Conservation (phyloP, 2,888 invertebrate species). For the Drosophila lutescens region DNA sequence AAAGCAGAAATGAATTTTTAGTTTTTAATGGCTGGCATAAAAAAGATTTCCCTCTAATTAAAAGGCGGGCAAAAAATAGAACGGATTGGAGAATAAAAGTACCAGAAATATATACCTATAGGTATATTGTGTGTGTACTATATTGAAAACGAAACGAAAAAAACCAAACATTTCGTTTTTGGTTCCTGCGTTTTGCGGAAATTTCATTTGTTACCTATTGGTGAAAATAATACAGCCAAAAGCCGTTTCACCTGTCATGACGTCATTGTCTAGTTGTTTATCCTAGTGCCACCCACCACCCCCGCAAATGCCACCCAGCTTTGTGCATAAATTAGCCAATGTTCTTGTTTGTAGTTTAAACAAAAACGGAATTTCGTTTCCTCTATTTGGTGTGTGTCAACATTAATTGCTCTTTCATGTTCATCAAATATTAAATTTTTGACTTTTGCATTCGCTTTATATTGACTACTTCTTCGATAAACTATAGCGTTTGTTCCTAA, state of each 20-base stretch:
- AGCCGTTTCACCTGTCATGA: slow-evolving; percentile 19
- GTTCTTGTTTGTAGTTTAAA: slow-evolving; percentile 9
- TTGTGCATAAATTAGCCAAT: slow-evolving; percentile 31
- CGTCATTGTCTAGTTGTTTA: slow-evolving; percentile 28
- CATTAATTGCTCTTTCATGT: background rate
- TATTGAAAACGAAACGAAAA: slow-evolving; percentile 4
- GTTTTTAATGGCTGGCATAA: slow-evolving; percentile 25
- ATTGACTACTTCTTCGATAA: background rate
- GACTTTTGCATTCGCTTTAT: background rate
- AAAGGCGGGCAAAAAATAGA: slow-evolving; percentile 21
- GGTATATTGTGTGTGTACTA: background rate
- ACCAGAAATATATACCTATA: background rate
- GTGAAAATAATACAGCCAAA: slow-evolving; percentile 12
- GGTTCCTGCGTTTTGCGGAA: slow-evolving; percentile 24
- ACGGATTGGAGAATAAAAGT: background rate
- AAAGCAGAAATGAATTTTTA: slow-evolving; percentile 17
- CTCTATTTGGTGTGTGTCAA: background rate
- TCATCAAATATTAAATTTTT: slow-evolving; percentile 3
- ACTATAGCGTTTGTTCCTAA: background rate
- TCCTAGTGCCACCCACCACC: slow-evolving; percentile 5
- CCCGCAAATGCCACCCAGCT: background rate
- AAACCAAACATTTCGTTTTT: slow-evolving; percentile 13
- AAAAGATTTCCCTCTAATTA: slow-evolving; percentile 25
- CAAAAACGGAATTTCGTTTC: slow-evolving; percentile 8
- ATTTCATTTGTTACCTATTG: slow-evolving; percentile 21